Conservation (phyloP, 2,113 vertebrate genomes). For the Delphinapterus leucas region DNA sequence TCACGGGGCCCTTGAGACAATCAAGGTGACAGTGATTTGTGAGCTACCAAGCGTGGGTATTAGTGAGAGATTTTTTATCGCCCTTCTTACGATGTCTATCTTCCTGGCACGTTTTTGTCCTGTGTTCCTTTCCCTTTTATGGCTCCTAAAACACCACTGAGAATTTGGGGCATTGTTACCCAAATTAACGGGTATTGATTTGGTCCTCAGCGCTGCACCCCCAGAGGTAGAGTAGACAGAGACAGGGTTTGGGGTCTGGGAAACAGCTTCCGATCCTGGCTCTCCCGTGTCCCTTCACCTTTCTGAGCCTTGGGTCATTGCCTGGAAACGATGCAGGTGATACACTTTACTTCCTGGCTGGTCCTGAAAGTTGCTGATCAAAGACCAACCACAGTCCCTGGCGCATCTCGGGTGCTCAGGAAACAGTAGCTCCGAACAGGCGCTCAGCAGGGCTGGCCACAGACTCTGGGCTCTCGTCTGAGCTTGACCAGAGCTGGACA, state of each 20-base stretch:
- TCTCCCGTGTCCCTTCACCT: background rate
- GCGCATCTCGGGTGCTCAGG: accelerated
- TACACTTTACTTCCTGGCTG: accelerated
- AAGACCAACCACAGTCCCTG: accelerated
- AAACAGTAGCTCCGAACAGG: background rate
- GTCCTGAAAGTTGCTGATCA: accelerated
- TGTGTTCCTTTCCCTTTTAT: background rate
- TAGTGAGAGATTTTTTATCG: accelerated
- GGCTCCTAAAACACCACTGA: background rate
- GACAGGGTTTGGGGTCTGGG: background rate
- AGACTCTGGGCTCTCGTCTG: background rate
- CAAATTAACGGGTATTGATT: too few relatives aligned
- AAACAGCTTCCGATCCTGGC: accelerated
- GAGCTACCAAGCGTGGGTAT: accelerated
- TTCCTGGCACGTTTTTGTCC: background rate
- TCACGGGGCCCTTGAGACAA: accelerated
- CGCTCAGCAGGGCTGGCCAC: accelerated
- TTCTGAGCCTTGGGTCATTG: accelerated
- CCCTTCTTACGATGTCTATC: accelerated
- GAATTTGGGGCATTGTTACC: accelerated
- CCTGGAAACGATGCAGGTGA: accelerated
- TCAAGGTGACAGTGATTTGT: accelerated
- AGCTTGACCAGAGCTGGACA: background rate
- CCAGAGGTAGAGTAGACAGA: background rate
- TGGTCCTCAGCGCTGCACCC: too few relatives aligned